Conservation (phyloP, 2,797 vertebrate genomes). For the Tympanoctomys barrerae region DNA sequence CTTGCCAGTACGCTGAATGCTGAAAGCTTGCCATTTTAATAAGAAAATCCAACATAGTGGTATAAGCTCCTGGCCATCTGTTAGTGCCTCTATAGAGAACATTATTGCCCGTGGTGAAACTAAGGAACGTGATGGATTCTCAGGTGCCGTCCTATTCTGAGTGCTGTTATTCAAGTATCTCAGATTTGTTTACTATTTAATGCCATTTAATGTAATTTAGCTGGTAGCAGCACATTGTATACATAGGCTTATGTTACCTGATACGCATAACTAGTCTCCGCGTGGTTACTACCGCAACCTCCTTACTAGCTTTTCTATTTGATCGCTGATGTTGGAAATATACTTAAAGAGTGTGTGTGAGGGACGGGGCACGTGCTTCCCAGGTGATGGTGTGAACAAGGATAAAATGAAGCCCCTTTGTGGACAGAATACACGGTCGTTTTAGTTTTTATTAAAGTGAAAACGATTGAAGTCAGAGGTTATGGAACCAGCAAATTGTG, state of each 20-base stretch:
- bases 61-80: constrained; percentile 67
- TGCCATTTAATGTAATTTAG: constrained; percentile 28
- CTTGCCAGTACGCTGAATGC: constrained; percentile 74
- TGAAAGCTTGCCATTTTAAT: constrained; percentile 71
- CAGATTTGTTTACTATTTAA: constrained; percentile 43
- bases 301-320: neutral
- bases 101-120: neutral
- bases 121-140: constrained; percentile 9
- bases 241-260: constrained; percentile 2
- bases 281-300: neutral
- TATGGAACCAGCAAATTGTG: neutral
- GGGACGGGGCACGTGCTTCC: neutral
- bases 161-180: constrained; percentile 9
- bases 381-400: neutral
- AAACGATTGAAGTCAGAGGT: neutral
- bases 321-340: neutral
- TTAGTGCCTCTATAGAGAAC: constrained; percentile 21
- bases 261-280: constrained; percentile 8
- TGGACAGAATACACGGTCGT: neutral
- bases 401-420: neutral
- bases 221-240: neutral
- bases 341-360: neutral
- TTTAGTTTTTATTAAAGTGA: constrained; percentile 24
- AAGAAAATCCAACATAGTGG: constrained; percentile 49
- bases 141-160: neutral